A percentile compares a stretch with the other conserved stretches of the same genome.
Evolutionary conservation across 2,888 invertebrate species (phyloP).

Genomic region (Camptogramma bilineatum): DNA sequence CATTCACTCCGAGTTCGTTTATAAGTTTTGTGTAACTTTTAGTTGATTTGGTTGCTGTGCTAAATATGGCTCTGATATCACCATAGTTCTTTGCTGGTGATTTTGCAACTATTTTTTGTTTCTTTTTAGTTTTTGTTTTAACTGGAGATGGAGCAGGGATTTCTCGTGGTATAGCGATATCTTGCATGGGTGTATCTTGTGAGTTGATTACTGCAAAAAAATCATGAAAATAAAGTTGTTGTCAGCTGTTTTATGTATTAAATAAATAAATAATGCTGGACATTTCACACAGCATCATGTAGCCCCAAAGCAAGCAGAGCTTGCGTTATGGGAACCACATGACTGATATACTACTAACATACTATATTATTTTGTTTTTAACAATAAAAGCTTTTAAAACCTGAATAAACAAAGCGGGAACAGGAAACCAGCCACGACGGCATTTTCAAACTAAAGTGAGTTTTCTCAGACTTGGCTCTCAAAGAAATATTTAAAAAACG

Average conservation of each 20-base stretch:
- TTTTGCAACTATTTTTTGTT: conserved; percentile 57
- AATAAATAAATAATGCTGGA: no score
- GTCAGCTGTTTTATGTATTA: no score
- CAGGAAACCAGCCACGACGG: no score
- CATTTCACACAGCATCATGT: no score
- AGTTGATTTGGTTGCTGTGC: conserved; percentile 75
- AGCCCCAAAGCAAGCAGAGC: no score
- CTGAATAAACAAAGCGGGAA: neutral
- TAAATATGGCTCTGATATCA: conserved; percentile 85
- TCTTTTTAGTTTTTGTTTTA: conserved; percentile 61
- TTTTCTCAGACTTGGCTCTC: no score
- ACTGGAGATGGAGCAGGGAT: conserved; percentile 41
- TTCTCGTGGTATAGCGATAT: conserved; percentile 34
- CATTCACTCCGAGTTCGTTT: conserved; percentile 69
- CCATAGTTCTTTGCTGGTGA: conserved; percentile 74
- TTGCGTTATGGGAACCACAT: no score
- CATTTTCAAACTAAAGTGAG: no score
- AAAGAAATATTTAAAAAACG: no score
- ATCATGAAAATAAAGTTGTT: conserved; percentile 1
- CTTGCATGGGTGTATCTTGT: conserved; percentile 49
- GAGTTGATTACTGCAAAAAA: conserved; percentile 56
- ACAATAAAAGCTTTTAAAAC: neutral
- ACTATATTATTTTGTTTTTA: neutral
- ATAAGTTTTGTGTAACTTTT: conserved; percentile 77
- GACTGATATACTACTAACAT: no score